Base-by-base conservation (phyloP, 1,140 invertebrate genomes). In the Bombus impatiens region DNA sequence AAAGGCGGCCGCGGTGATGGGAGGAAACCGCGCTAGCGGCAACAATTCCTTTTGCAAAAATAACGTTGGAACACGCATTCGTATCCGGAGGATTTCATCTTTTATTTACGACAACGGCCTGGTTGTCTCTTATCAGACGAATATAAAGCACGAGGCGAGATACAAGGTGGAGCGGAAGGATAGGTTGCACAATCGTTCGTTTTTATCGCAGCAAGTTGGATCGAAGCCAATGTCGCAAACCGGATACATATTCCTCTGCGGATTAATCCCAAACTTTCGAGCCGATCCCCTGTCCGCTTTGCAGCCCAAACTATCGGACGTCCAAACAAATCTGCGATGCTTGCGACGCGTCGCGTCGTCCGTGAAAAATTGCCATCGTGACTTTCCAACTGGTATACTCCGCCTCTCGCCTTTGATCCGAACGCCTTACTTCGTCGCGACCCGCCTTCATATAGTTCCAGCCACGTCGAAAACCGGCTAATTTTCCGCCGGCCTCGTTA, bases 201-300 rank as follows among this genome's bases (percentile, higher is more conserved):
- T 82, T 75, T 74, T 82, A 82, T 75, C 35, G 40, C 80, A 3
- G 37, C 32, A 68, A n/a, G 62, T 22, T 80, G 83, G 78, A 85
- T 85, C 76, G 68, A 62, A 74, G 83, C 83, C 83, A 85, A 78
- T 70, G 47, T 84, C 81, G 81, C 71, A 32, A 62, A 76, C 57
- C 71, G 81, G 72, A 83, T 82, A 53, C 47, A 53, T 53, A 62
- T 62, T 37, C 70, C n/a, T 35, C n/a, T n/a, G 53, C 35, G 47
- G 70, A 62, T 28, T 82, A 82, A 72, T 82, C 40, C 68, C 12
- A 37, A 72, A 81, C 68, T 72, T 81, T 71, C 67, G 12, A 35
- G 28, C 53, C 32, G n/a, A 15, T 40, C 12, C 15, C 9, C 3
- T 2, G 4, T 32, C 32, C 67, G 9, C 8, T 68, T 22, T 37